phyloP scores from a whole-genome alignment of 1,140 invertebrate genomes.

The Anoplophora glabripennis region DNA sequence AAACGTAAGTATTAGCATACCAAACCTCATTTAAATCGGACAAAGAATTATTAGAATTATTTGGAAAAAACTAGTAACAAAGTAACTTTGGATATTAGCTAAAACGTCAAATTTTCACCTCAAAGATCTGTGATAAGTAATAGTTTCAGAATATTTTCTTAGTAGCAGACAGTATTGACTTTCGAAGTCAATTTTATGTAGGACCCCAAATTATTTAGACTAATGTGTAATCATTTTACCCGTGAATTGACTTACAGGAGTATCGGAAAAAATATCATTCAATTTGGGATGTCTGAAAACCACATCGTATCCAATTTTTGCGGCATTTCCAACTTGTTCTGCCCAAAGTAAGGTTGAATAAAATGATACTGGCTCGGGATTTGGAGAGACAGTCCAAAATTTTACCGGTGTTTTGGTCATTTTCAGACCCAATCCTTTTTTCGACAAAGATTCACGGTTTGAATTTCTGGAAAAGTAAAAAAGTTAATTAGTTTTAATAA shows the following conservation, averaged over 20 bases:
- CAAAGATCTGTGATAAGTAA: too few species aligned
- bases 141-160: too few species aligned
- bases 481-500: background rate
- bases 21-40: too few species aligned
- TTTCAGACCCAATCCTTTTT: constrained; percentile 5
- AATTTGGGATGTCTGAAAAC: constrained; percentile 42
- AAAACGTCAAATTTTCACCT: too few species aligned
- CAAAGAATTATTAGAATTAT: too few species aligned
- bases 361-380: constrained; percentile 35
- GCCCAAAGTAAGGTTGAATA: constrained; percentile 39
- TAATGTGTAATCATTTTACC: too few species aligned
- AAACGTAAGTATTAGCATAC: too few species aligned
- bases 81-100: too few species aligned
- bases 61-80: too few species aligned
- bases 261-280: constrained; percentile 38
- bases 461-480: constrained; percentile 5
- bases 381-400: constrained; percentile 35
- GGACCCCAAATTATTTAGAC: too few species aligned
- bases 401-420: constrained; percentile 8
- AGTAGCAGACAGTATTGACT: too few species aligned
- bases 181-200: too few species aligned
- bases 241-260: constrained; percentile 35
- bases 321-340: constrained; percentile 38
- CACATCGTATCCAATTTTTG: constrained; percentile 38
- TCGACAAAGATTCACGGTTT: background rate